Percentiles rank a stretch among this genome's conserved stretches.
These are phyloP conservation scores for Osedax fenrisi DNA, from an alignment of 2,888 invertebrate species.

Conservation along the genomic window DNA sequence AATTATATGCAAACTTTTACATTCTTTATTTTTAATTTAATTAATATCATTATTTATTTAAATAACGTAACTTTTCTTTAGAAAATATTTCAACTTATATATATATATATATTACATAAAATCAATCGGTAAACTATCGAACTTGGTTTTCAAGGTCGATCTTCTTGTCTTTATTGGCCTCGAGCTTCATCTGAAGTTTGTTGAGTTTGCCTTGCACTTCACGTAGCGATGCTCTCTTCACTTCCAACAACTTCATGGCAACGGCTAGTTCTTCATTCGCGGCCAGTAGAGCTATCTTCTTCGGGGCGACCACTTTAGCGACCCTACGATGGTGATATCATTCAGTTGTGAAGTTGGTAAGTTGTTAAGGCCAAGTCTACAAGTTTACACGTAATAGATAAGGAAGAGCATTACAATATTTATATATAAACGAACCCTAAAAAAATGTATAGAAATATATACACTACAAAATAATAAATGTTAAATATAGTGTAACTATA, in stretches of 20 bases:
- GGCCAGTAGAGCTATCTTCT: conserved; percentile 49
- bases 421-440: too few species aligned
- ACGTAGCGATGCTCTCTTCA: conserved; percentile 49
- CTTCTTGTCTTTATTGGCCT: conserved; percentile 50
- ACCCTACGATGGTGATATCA: conserved; percentile 40
- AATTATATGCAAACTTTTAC: too few species aligned
- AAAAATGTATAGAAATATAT: too few species aligned
- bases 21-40: background rate
- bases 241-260: conserved; percentile 49
- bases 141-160: conserved; percentile 49
- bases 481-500: too few species aligned
- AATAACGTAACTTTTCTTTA: too few species aligned
- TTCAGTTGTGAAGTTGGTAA: background rate
- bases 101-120: too few species aligned
- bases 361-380: background rate
- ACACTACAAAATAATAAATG: too few species aligned
- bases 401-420: too few species aligned
- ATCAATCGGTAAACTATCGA: too few species aligned
- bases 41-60: too few species aligned
- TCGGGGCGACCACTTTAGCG: conserved; percentile 52
- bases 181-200: conserved; percentile 48
- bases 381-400: background rate
- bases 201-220: conserved; percentile 51
- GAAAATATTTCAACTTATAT: too few species aligned
- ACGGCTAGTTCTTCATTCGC: conserved; percentile 48